A percentile compares a stretch with the other conserved stretches of the same genome.
Evolutionary conservation across 2,113 vertebrate species (phyloP).

Genomic region (Amphilophus citrinellus): DNA sequence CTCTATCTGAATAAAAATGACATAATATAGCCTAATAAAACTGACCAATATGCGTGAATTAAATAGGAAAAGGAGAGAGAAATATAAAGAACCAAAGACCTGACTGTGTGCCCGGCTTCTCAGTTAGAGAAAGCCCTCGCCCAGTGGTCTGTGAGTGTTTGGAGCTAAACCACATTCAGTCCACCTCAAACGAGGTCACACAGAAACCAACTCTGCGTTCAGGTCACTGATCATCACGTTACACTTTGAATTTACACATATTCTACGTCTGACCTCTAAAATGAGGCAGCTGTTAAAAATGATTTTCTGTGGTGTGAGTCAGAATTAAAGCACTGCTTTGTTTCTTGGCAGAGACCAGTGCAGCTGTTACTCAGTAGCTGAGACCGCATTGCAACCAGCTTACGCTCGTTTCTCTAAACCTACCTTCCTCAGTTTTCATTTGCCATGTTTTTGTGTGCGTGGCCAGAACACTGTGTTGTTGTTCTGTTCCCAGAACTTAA

Average conservation of each 20-base stretch:
- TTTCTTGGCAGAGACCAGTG: not conserved
- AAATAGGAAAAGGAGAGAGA: not conserved
- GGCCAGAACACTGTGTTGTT: not conserved
- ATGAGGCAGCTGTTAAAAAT: not conserved
- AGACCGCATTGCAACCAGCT: not conserved
- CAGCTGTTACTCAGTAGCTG: not conserved
- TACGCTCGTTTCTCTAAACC: not conserved
- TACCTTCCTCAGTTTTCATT: no score
- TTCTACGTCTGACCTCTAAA: not conserved
- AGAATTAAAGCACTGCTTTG: not conserved
- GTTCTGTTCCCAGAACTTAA: not conserved
- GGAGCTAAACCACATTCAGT: slow-evolving; percentile 16
- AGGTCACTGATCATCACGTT: slow-evolving; percentile 20
- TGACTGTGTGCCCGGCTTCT: slow-evolving; percentile 13
- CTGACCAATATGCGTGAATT: not conserved
- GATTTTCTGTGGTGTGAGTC: not conserved
- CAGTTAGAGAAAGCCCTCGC: slow-evolving; percentile 16
- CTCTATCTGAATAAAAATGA: not conserved
- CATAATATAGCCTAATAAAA: not conserved
- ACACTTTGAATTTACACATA: not conserved
- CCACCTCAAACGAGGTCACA: slow-evolving; percentile 9
- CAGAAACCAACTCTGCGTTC: slow-evolving; percentile 5
- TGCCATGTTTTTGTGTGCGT: not conserved
- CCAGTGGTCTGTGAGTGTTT: slow-evolving; percentile 28
- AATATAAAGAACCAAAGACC: slow-evolving; percentile 3